Conservation (phyloP, 1,140 invertebrate genomes). For the Chrysoperla carnea region DNA sequence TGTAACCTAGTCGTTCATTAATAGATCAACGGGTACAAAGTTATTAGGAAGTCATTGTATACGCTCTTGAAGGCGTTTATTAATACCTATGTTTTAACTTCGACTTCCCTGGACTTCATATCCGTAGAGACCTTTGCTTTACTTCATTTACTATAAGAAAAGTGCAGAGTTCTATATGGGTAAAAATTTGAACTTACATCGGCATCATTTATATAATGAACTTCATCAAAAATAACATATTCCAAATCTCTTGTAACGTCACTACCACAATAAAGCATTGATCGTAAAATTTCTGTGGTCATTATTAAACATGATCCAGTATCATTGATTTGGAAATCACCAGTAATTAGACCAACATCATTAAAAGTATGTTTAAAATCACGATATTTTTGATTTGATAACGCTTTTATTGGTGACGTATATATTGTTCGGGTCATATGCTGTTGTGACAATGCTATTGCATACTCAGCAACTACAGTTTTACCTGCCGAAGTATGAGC, state of each 20-base stretch:
- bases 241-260: conserved; percentile 91
- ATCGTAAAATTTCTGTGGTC: conserved; percentile 97
- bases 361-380: conserved; percentile 90
- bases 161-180: no score
- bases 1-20: no score
- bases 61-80: no score
- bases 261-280: conserved; percentile 92
- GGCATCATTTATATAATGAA: conserved; percentile 96
- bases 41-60: no score
- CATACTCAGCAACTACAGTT: conserved; percentile 98
- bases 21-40: no score
- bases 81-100: no score
- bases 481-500: conserved; percentile 99
- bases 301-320: conserved; percentile 93
- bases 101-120: no score
- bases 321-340: conserved; percentile 90
- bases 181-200: conserved; percentile 40
- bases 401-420: conserved; percentile 97
- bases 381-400: conserved; percentile 98
- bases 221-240: conserved; percentile 99
- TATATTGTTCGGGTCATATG: conserved; percentile 94
- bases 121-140: no score
- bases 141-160: no score
- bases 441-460: conserved; percentile 80
- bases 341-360: conserved; percentile 88